Percentiles rank a stretch among this genome's conserved stretches.
Evolutionary conservation across 1,140 invertebrate genomes (phyloP).

Genomic region (Eufriesea mexicana): DNA sequence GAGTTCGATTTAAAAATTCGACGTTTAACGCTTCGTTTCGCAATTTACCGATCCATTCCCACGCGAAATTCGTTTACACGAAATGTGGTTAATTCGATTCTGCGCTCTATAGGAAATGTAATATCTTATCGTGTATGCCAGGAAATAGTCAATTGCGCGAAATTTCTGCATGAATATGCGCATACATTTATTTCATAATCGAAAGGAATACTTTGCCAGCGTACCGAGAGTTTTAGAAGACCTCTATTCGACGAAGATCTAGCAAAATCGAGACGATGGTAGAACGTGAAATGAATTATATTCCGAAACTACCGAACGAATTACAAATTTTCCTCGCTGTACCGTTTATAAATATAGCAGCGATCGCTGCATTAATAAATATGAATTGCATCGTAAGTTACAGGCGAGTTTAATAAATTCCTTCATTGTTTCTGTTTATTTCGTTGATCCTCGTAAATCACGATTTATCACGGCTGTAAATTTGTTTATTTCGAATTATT

Average conservation of each 20-base stretch:
- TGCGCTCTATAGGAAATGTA: neutral
- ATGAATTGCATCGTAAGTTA: too few relatives aligned
- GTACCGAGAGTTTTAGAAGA: neutral
- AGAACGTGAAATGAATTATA: neutral
- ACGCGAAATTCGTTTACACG: neutral
- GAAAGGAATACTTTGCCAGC: neutral
- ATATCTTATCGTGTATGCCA: neutral
- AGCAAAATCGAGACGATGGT: too few relatives aligned
- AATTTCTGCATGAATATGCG: slow-evolving; percentile 18
- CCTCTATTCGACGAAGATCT: too few relatives aligned
- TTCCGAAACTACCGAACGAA: too few relatives aligned
- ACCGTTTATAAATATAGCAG: too few relatives aligned
- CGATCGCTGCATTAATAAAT: too few relatives aligned
- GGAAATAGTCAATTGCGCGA: slow-evolving; percentile 4
- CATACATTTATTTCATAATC: neutral
- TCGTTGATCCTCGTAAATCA: too few relatives aligned
- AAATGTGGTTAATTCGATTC: neutral
- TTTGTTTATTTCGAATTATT: neutral
- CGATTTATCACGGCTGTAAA: too few relatives aligned
- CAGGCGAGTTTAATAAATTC: too few relatives aligned
- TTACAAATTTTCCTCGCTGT: too few relatives aligned
- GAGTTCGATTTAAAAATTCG: neutral
- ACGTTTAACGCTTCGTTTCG: neutral
- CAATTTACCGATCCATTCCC: neutral
- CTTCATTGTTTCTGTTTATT: too few relatives aligned